Conservation (phyloP, 2,113 vertebrate genomes). For the Saccopteryx leptura region DNA sequence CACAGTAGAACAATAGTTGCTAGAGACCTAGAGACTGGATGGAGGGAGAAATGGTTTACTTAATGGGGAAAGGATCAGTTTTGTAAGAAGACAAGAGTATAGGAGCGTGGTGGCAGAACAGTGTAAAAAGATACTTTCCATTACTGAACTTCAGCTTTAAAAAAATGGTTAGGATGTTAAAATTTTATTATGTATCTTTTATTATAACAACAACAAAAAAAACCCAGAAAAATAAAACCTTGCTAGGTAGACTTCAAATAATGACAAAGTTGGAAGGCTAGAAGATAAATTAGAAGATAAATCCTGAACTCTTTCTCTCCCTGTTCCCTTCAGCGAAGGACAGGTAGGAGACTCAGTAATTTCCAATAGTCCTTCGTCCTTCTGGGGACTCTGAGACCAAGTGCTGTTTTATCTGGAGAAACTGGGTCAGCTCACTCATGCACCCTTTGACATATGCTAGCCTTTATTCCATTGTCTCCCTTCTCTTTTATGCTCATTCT, state of each 20-base stretch:
- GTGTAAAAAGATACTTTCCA: neutral
- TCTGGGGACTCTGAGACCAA: neutral
- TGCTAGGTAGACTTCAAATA: neutral
- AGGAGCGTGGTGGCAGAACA: too few species aligned
- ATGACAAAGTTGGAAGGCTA: neutral
- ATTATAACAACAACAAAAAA: neutral
- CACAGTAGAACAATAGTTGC: neutral
- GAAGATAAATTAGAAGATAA: neutral
- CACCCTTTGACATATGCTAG: fast-evolving
- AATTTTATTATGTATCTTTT: neutral
- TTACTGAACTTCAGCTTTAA: neutral
- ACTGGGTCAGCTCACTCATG: neutral
- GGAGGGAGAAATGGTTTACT: neutral
- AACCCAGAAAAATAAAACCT: neutral
- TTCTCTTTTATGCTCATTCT: neutral
- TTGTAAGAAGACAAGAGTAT: neutral
- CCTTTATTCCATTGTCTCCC: neutral
- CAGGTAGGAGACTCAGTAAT: neutral
- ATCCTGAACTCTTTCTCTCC: neutral
- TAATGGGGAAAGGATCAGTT: neutral
- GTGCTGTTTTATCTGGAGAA: neutral
- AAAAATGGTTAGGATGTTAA: neutral
- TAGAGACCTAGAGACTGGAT: neutral
- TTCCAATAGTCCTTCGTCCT: neutral
- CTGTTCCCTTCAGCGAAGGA: neutral